A percentile compares a stretch with the other conserved stretches of the same genome.
These are phyloP conservation scores for Lepidocyrtinus sp. DNA, from an alignment of 2,888 invertebrate genomes.

Conservation along the genomic window DNA sequence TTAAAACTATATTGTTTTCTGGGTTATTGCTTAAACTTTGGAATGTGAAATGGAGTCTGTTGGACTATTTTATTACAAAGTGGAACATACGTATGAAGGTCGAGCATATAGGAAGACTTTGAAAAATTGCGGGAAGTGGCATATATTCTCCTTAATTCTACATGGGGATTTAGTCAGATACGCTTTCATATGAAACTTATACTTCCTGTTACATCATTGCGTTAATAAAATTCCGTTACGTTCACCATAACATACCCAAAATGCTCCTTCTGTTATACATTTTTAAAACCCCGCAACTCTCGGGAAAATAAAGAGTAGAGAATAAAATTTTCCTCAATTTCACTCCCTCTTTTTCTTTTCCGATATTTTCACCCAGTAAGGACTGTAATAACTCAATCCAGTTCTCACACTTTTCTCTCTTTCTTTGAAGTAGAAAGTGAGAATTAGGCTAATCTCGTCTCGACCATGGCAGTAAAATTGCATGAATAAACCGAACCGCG, in stretches of 20 bases:
- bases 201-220: slow-evolving; percentile 3
- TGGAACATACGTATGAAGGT: slow-evolving; percentile 6
- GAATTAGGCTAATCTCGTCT: slow-evolving; percentile 46
- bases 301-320: neutral
- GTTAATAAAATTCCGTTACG: slow-evolving; percentile 7
- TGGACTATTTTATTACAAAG: too few relatives aligned
- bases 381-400: neutral
- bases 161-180: neutral
- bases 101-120: too few relatives aligned
- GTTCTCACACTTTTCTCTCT: slow-evolving; percentile 15
- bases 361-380: neutral
- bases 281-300: neutral
- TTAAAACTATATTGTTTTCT: too few relatives aligned
- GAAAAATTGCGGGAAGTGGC: slow-evolving; percentile 7
- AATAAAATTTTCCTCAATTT: slow-evolving; percentile 12
- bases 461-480: slow-evolving; percentile 23
- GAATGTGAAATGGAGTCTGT: too few relatives aligned
- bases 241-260: neutral
- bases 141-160: too few relatives aligned
- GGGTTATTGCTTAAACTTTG: too few relatives aligned
- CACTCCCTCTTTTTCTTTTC: neutral
- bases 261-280: neutral
- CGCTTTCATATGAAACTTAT: neutral
- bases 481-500: slow-evolving; percentile 5
- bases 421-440: slow-evolving; percentile 21